Evolutionary conservation across 1,140 invertebrate genomes (phyloP).

Genomic region (Drosophila nikananu): DNA sequence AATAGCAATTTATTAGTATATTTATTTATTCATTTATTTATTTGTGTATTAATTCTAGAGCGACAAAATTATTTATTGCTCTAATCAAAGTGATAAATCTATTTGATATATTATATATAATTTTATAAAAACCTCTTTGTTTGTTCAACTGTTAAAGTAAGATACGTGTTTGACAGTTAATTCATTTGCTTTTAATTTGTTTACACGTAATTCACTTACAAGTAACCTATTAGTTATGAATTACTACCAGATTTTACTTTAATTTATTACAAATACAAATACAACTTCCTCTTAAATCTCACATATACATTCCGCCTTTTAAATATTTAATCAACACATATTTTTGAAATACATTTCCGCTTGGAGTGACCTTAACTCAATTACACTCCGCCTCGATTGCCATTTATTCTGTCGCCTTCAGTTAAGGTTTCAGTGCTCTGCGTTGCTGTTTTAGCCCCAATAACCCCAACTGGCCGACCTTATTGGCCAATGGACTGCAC

Average conservation of each 20-base stretch:
- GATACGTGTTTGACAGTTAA: background rate
- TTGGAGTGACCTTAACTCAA: constrained; percentile 21
- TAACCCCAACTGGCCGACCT: constrained; percentile 3
- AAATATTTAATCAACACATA: background rate
- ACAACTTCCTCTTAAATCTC: background rate
- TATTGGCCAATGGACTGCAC: constrained; percentile 39
- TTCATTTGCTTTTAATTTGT: background rate
- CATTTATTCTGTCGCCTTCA: constrained; percentile 19
- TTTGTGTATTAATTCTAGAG: too few species aligned
- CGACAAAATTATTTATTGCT: too few species aligned
- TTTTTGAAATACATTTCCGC: background rate
- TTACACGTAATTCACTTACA: background rate
- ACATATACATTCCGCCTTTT: background rate
- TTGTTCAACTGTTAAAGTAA: background rate
- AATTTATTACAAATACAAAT: too few species aligned
- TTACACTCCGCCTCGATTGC: constrained; percentile 15
- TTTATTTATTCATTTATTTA: too few species aligned
- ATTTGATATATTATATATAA: too few species aligned
- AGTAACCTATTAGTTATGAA: background rate
- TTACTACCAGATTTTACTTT: background rate
- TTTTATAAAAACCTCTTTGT: too few species aligned
- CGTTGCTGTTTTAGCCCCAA: background rate
- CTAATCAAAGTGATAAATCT: too few species aligned
- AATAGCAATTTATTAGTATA: too few species aligned
- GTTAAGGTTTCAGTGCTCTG: constrained; percentile 7